A percentile compares a stretch with the other conserved stretches of the same genome.
Conservation (phyloP, 2,888 invertebrate species). For the Schizaphis graminum region DNA sequence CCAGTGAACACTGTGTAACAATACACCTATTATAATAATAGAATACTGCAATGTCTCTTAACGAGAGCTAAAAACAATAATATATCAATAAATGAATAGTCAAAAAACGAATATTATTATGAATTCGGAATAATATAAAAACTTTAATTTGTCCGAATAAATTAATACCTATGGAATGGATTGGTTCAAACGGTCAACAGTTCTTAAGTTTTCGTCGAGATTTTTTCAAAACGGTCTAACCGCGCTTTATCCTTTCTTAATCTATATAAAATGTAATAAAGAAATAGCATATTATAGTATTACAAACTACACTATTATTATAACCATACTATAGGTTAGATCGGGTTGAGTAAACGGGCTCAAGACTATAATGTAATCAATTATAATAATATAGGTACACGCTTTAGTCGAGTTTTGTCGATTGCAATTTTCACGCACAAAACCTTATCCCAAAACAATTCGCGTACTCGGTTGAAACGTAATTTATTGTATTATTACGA, state of each 20-base stretch:
- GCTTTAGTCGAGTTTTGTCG: background rate
- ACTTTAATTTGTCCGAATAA: background rate
- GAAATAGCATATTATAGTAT: background rate
- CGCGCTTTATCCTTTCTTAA: background rate
- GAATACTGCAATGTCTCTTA: background rate
- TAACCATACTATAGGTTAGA: background rate
- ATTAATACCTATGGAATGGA: background rate
- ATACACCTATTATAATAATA: background rate
- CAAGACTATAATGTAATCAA: background rate
- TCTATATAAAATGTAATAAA: background rate
- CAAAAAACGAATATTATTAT: background rate
- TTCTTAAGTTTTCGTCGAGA: background rate
- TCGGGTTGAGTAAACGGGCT: background rate
- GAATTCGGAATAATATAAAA: background rate
- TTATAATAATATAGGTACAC: background rate
- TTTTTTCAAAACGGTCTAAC: background rate
- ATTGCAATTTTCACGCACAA: background rate
- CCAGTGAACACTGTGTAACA: background rate
- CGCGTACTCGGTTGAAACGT: background rate
- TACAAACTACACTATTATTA: background rate
- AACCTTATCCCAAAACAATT: background rate
- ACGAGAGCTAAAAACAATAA: background rate
- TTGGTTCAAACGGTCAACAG: background rate
- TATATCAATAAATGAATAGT: background rate
- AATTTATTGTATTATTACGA: background rate